Evolutionary conservation across 2,797 vertebrate genomes (phyloP).

Genomic region (Galagoides demidoff): DNA sequence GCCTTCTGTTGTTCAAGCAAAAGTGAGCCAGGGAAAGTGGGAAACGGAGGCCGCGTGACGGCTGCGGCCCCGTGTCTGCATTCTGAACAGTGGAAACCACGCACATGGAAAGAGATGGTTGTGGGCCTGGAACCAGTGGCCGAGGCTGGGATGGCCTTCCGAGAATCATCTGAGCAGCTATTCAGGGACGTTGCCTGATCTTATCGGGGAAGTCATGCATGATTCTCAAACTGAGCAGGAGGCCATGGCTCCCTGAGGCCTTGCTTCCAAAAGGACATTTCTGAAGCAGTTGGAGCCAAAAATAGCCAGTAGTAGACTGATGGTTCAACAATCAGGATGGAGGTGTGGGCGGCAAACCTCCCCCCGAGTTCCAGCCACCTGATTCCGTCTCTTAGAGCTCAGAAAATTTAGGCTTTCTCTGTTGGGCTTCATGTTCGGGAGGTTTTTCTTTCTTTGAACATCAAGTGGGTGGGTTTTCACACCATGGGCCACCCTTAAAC

Average conservation of each 20-base stretch:
- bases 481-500: not conserved
- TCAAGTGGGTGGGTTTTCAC: not conserved
- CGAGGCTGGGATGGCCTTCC: conserved; percentile 87
- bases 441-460: not conserved
- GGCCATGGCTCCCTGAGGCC: conserved; percentile 73
- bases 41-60: conserved; percentile 86
- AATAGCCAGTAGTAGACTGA: not conserved
- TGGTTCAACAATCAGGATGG: not conserved
- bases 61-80: conserved; percentile 81
- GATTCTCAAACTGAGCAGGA: conserved; percentile 78
- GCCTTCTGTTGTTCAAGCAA: conserved; percentile 31
- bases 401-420: not conserved
- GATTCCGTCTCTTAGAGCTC: not conserved
- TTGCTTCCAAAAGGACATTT: conserved; percentile 86
- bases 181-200: conserved; percentile 90
- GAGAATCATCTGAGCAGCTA: conserved; percentile 88
- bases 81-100: conserved; percentile 89
- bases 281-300: conserved; percentile 47
- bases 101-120: conserved; percentile 89
- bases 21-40: conserved; percentile 79
- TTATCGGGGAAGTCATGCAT: conserved; percentile 89
- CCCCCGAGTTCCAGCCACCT: not conserved
- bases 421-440: not conserved
- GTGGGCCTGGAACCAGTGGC: conserved; percentile 89
- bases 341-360: not conserved